Percentiles rank a stretch among this genome's conserved stretches.
phyloP scores from a whole-genome alignment of 2,113 vertebrate species.

The Cephalophus harveyi region DNA sequence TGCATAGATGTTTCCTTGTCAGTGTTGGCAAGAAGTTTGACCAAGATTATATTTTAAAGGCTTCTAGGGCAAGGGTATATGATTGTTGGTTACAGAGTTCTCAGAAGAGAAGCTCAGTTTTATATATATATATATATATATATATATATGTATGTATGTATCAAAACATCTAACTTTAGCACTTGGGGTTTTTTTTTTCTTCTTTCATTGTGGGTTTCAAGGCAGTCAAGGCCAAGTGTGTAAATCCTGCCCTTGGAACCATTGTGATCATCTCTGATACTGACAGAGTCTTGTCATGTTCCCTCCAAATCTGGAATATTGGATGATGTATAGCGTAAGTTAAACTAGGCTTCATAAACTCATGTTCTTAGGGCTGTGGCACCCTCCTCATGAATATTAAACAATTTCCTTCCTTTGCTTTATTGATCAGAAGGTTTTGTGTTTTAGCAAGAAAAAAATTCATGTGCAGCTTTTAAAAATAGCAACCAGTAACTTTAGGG shows the following conservation, averaged over 20 bases:
- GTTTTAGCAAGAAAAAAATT: neutral
- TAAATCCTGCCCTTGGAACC: neutral
- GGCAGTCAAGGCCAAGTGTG: neutral
- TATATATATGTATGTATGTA: no score
- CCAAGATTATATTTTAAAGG: neutral
- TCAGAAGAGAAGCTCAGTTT: neutral
- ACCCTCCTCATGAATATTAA: neutral
- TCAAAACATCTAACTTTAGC: neutral
- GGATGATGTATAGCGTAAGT: neutral
- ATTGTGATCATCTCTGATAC: neutral
- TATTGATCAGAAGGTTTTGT: neutral
- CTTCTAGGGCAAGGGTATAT: neutral
- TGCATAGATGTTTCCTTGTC: neutral
- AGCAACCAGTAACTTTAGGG: neutral
- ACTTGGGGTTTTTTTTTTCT: neutral
- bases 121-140: neutral
- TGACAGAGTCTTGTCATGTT: neutral
- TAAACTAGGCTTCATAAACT: neutral
- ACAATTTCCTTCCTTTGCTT: neutral
- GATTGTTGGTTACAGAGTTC: neutral
- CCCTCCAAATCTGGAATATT: neutral
- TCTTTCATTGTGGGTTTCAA: neutral
- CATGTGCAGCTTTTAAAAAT: neutral
- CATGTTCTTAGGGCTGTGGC: no score
- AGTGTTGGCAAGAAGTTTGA: neutral